phyloP scores from a whole-genome alignment of 2,113 vertebrate genomes.

The Mustela lutreola region DNA sequence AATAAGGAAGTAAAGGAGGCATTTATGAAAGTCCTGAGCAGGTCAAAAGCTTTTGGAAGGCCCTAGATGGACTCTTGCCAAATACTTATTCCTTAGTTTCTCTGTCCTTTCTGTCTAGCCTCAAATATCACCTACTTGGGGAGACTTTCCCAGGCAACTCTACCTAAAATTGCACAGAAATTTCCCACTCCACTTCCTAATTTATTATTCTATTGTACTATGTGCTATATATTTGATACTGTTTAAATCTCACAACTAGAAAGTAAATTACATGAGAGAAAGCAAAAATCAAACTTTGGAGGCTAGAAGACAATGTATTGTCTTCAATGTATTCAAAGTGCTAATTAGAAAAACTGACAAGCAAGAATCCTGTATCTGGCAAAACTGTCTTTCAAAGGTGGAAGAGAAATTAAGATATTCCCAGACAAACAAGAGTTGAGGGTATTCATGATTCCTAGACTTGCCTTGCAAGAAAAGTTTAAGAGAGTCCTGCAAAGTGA shows the following conservation, averaged over 20 bases:
- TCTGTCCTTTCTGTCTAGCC: not conserved
- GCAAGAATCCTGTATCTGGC: too few species aligned
- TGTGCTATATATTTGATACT: not conserved
- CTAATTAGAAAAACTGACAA: too few species aligned
- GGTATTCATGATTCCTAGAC: too few species aligned
- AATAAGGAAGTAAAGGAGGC: slow-evolving; percentile 79
- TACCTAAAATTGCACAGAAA: not conserved
- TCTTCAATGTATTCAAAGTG: too few species aligned
- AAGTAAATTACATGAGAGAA: too few species aligned
- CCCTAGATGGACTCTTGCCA: not conserved
- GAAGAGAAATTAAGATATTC: too few species aligned
- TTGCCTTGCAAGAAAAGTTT: too few species aligned
- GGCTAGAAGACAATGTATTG: too few species aligned
- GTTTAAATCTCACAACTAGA: not conserved
- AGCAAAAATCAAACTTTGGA: too few species aligned
- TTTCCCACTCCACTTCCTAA: not conserved
- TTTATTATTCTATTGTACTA: not conserved
- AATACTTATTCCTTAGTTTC: not conserved
- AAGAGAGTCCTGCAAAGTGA: too few species aligned
- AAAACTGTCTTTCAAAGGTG: too few species aligned
- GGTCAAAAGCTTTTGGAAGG: not conserved
- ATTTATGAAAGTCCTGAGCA: slow-evolving; percentile 39
- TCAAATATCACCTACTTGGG: not conserved
- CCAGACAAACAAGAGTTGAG: too few species aligned
- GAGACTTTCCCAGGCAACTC: not conserved